Conservation (phyloP, 1,140 invertebrate species). For the Atta texana region DNA sequence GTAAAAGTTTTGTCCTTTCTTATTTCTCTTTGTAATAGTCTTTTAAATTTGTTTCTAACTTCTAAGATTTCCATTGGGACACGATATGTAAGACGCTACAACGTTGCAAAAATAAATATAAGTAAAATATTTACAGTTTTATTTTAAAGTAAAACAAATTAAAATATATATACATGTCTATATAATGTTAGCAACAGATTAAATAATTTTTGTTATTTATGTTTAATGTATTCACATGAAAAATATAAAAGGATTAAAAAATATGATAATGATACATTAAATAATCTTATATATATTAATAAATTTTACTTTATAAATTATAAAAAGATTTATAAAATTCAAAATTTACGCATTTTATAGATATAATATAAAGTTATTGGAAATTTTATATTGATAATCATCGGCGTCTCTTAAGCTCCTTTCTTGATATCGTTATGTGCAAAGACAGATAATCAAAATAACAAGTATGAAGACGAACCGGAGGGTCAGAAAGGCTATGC, state of each 20-base stretch:
- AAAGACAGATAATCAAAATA: constrained; percentile 42
- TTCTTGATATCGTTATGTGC: constrained; percentile 5
- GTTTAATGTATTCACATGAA: background rate
- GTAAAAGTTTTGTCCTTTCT: background rate
- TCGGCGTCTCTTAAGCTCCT: background rate
- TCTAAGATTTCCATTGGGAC: constrained; percentile 2
- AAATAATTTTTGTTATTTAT: background rate
- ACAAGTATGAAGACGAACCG: constrained; percentile 22
- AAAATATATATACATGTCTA: background rate
- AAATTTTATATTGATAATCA: background rate
- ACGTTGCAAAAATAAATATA: background rate
- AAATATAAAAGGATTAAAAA: background rate
- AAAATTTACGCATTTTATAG: too few species aligned
- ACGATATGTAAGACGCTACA: background rate
- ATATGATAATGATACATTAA: background rate
- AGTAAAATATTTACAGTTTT: background rate
- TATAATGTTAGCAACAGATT: background rate
- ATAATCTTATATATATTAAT: background rate
- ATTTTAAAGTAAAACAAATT: background rate
- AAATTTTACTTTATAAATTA: background rate
- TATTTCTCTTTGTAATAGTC: constrained; percentile 8
- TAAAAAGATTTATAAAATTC: background rate
- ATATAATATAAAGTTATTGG: background rate
- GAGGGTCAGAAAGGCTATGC: background rate
- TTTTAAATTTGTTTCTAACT: constrained; percentile 52